A percentile compares a stretch with the other conserved stretches of the same genome.
Conservation (phyloP, 2,797 vertebrate genomes). For the Phataginus tetradactyla region DNA sequence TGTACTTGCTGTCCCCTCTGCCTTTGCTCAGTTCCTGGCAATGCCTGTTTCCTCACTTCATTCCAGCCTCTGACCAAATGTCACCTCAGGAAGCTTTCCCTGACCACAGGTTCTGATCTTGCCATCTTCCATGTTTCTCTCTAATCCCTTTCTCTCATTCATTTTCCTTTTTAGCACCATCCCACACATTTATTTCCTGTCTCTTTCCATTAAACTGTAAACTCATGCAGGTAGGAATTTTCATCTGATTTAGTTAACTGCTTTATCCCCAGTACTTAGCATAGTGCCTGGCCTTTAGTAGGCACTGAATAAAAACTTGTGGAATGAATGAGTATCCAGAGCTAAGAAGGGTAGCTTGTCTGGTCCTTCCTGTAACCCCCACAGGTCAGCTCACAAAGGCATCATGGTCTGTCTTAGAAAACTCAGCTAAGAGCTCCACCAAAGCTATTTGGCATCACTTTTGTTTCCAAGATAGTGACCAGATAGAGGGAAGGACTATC, state of each 20-base stretch:
- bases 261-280: not conserved
- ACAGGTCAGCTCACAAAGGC: not conserved
- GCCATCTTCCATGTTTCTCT: not conserved
- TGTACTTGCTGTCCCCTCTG: not conserved
- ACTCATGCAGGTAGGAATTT: constrained; percentile 37
- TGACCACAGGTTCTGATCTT: not conserved
- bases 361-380: constrained; percentile 5
- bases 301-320: constrained; percentile 32
- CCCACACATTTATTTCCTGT: constrained; percentile 33
- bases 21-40: not conserved
- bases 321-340: not conserved
- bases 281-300: constrained; percentile 28
- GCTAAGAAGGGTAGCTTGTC: not conserved
- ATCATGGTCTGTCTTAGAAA: not conserved
- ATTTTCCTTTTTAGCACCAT: not conserved
- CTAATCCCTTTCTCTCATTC: not conserved
- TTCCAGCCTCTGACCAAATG: constrained; percentile 5
- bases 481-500: not conserved
- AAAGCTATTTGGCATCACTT: not conserved
- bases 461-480: constrained; percentile 6
- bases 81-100: not conserved
- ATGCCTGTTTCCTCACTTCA: not conserved
- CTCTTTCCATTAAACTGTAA: not conserved
- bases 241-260: not conserved
- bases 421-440: not conserved